Base-by-base conservation (phyloP, 1,140 invertebrate genomes). In the Argopecten irradians region DNA sequence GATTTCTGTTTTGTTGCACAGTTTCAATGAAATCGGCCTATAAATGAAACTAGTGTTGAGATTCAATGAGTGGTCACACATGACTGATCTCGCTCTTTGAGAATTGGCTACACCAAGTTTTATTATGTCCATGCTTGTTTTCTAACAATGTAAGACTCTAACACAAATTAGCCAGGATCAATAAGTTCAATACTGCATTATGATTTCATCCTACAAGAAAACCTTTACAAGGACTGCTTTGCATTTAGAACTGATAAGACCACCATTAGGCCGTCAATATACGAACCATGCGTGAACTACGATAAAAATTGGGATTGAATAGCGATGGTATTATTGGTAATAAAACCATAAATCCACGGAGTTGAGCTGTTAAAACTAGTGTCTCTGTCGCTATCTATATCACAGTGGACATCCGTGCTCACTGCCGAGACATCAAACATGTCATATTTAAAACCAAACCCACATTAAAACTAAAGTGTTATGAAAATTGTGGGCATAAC, bases 261-360 rank as follows among this genome's bases (percentile, higher is more conserved):
- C 28, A 71, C 55, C 55, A 71, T 71, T 71, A 71, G 55, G 55
- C 55, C 55, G n/a, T 71, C 55, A 71, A 71, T 71, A 71, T 11
- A 71, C 55, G 55, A 71, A n/a, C 55, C 55, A 71, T 71, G 55
- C 55, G 55, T 71, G 55, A 71, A 71, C 55, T 71, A 71, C n/a
- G 55, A 71, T 71, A 71, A 71, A 71, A 71, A 71, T 71, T 71
- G 55, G 55, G 55, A 71, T 71, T 71, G 55, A 71, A 71, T 71
- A 71, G 55, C 55, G 55, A 71, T n/a, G 55, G 55, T 71, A 16
- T 71, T 71, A n/a, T n/a, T 28, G n/a, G 55, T n/a, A 5, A 71
- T 71, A 71, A 71, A 71, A 5, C 55, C 16, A 71, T 71, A 71
- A 71, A 71, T 71, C 55, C n/a, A 28, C 16, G 55, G 11, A 28